These are phyloP conservation scores for Drosophila leontia DNA, from an alignment of 1,140 invertebrate genomes.

Conservation along the genomic window DNA sequence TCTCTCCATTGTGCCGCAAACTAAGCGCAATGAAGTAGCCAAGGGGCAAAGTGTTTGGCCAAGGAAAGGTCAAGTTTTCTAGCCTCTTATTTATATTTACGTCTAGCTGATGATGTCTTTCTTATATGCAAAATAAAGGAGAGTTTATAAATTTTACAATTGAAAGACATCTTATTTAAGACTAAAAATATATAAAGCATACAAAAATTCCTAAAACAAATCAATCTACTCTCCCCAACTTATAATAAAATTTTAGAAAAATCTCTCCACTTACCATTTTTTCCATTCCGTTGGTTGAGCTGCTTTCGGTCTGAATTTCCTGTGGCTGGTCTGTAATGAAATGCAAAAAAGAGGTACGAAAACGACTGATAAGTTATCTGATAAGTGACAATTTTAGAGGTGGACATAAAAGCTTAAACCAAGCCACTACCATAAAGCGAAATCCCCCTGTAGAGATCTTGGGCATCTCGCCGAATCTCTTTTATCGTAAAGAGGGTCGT, in stretches of 20 bases:
- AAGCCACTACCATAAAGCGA: conserved; percentile 32
- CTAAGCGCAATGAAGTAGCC: conserved; percentile 76
- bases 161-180: background rate
- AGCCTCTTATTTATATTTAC: conserved; percentile 40
- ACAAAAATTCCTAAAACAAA: background rate
- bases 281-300: conserved; percentile 72
- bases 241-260: background rate
- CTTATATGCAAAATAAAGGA: conserved; percentile 14
- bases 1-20: conserved; percentile 67
- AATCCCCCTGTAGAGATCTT: conserved; percentile 25
- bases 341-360: conserved; percentile 45
- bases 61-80: conserved; percentile 63
- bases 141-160: background rate
- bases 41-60: conserved; percentile 38
- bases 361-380: conserved; percentile 65
- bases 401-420: conserved; percentile 38
- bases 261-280: conserved; percentile 67
- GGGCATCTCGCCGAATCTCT: conserved; percentile 15
- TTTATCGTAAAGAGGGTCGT: conserved; percentile 36
- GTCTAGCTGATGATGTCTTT: conserved; percentile 25
- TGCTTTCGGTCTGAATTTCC: conserved; percentile 39
- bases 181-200: background rate
- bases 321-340: conserved; percentile 60
- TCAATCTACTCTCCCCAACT: background rate
- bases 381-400: conserved; percentile 40